A percentile compares a stretch with the other conserved stretches of the same genome.
Evolutionary conservation across 2,113 vertebrate species (phyloP).

Genomic region (Sprattus sprattus): DNA sequence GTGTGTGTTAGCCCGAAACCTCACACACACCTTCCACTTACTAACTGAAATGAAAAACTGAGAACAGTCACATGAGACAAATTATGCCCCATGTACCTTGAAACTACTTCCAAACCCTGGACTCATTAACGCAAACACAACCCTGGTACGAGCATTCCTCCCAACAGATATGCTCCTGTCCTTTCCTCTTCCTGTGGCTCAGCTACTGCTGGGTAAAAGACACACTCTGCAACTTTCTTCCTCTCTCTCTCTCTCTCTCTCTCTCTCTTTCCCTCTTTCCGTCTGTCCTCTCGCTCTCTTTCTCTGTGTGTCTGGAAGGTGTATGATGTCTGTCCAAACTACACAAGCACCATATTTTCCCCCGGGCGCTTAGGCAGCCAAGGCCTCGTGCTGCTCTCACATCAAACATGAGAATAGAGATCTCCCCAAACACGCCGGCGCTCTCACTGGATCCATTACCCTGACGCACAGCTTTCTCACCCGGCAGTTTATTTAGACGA

Average conservation of each 20-base stretch:
- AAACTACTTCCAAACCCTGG: not conserved
- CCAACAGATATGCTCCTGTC: not conserved
- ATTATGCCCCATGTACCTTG: not conserved
- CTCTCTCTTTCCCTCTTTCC: slow-evolving; percentile 17
- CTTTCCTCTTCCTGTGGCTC: not conserved
- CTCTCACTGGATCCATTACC: slow-evolving; percentile 32
- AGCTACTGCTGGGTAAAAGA: not conserved
- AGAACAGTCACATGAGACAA: not conserved
- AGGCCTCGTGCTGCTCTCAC: slow-evolving; percentile 55
- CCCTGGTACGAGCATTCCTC: not conserved
- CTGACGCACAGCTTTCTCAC: slow-evolving; percentile 19
- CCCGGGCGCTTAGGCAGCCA: slow-evolving; percentile 54
- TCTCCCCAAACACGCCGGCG: slow-evolving; percentile 48
- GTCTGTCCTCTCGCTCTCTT: slow-evolving; percentile 14
- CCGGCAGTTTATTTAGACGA: not conserved
- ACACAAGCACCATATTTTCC: slow-evolving; percentile 70
- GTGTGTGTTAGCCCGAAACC: not conserved
- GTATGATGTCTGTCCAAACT: slow-evolving; percentile 74
- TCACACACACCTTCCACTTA: not conserved
- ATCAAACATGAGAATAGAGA: slow-evolving; percentile 70
- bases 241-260: slow-evolving; percentile 8
- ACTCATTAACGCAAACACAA: not conserved
- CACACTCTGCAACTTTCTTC: not conserved
- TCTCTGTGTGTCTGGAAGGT: slow-evolving; percentile 45
- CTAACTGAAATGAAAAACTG: not conserved